A percentile compares a stretch with the other conserved stretches of the same genome.
Conservation (phyloP, 1,140 invertebrate species). For the Microplitis demolitor region DNA sequence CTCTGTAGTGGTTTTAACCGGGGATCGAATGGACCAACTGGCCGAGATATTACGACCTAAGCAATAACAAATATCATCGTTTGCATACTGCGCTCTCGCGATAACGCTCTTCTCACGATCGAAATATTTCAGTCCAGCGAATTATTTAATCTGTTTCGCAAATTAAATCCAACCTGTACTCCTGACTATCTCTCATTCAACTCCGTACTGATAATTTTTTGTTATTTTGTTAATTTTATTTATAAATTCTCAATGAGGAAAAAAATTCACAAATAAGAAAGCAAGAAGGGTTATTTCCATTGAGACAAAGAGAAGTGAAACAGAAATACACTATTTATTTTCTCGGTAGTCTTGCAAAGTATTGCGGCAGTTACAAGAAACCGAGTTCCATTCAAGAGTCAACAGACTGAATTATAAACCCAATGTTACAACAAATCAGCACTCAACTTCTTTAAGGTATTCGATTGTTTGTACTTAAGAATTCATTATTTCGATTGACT, state of each 20-base stretch:
- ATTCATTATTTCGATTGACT: not conserved
- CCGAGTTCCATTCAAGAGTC: conserved; percentile 1
- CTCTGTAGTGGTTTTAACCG: conserved; percentile 21
- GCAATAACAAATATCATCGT: conserved; percentile 24
- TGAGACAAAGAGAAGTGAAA: not conserved
- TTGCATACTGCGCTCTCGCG: conserved; percentile 11
- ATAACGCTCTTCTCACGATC: too few relatives aligned
- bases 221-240: too few relatives aligned
- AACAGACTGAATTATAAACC: not conserved
- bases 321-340: not conserved
- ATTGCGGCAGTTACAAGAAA: not conserved
- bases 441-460: not conserved
- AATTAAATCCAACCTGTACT: too few relatives aligned
- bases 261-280: too few relatives aligned
- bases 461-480: not conserved
- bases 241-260: not conserved
- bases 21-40: conserved; percentile 20
- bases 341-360: not conserved
- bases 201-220: too few relatives aligned
- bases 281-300: not conserved
- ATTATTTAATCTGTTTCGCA: too few relatives aligned
- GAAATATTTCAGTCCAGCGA: too few relatives aligned
- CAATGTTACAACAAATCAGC: not conserved
- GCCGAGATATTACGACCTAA: conserved; percentile 26
- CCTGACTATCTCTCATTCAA: too few relatives aligned